Evolutionary conservation across 2,797 vertebrate species (phyloP).

Genomic region (Calcarius lapponicus): DNA sequence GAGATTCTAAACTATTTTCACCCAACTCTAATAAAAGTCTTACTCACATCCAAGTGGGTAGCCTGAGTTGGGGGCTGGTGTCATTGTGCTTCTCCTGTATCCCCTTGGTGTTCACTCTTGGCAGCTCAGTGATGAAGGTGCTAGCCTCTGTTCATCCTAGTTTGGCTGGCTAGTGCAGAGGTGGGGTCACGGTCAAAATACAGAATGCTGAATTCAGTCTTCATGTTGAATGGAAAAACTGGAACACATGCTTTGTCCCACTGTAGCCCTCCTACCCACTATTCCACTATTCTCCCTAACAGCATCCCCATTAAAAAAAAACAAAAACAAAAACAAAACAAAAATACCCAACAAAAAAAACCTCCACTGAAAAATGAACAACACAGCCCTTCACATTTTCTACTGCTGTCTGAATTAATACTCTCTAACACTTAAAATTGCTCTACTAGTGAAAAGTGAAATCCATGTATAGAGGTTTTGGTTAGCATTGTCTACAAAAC

Average conservation of each 20-base stretch:
- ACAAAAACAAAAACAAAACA: neutral
- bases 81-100: neutral
- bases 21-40: neutral
- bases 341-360: neutral
- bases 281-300: no score
- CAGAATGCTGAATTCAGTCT: neutral
- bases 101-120: neutral
- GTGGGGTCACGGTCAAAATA: neutral
- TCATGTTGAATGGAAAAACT: neutral
- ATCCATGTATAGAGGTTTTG: neutral
- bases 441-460: neutral
- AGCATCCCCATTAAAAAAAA: neutral
- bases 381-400: neutral
- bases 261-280: no score
- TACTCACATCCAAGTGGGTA: neutral
- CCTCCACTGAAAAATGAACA: neutral
- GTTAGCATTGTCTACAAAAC: neutral
- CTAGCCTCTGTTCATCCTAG: neutral
- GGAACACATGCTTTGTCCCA: neutral
- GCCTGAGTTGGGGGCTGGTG: neutral
- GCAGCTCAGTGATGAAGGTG: neutral
- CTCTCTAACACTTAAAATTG: neutral
- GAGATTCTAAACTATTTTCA: neutral
- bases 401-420: neutral
- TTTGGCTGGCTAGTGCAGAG: neutral